These are phyloP conservation scores for Ips typographus DNA, from an alignment of 1,140 invertebrate species.

Conservation along the genomic window DNA sequence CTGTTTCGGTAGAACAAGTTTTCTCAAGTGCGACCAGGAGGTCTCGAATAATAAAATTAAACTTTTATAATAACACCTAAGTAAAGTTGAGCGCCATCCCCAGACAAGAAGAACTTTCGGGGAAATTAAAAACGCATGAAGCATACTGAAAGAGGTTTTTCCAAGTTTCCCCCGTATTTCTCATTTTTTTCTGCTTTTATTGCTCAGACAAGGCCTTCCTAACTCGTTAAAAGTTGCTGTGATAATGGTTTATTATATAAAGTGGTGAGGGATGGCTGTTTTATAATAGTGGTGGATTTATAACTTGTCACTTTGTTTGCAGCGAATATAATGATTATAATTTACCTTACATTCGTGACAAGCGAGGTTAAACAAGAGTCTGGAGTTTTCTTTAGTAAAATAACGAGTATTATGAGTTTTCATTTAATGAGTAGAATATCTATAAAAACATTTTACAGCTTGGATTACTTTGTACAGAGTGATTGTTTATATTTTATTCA, in stretches of 20 bases:
- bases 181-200: neutral
- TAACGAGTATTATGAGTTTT: too few relatives aligned
- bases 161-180: constrained; percentile 11
- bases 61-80: constrained; percentile 32
- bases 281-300: neutral
- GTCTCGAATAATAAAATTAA: constrained; percentile 25
- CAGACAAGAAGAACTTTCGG: constrained; percentile 9
- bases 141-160: constrained; percentile 26
- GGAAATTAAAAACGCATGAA: constrained; percentile 32
- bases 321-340: too few relatives aligned
- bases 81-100: constrained; percentile 8
- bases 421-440: too few relatives aligned
- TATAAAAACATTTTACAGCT: too few relatives aligned
- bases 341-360: too few relatives aligned
- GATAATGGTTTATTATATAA: neutral
- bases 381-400: too few relatives aligned
- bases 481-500: too few relatives aligned
- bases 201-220: neutral
- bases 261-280: neutral
- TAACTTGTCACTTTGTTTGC: too few relatives aligned
- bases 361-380: too few relatives aligned
- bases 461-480: too few relatives aligned
- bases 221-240: constrained; percentile 1
- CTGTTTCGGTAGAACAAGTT: neutral
- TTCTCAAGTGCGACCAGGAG: constrained; percentile 11